Conservation (phyloP, 1,140 invertebrate species). For the Drosophila pruinosa region DNA sequence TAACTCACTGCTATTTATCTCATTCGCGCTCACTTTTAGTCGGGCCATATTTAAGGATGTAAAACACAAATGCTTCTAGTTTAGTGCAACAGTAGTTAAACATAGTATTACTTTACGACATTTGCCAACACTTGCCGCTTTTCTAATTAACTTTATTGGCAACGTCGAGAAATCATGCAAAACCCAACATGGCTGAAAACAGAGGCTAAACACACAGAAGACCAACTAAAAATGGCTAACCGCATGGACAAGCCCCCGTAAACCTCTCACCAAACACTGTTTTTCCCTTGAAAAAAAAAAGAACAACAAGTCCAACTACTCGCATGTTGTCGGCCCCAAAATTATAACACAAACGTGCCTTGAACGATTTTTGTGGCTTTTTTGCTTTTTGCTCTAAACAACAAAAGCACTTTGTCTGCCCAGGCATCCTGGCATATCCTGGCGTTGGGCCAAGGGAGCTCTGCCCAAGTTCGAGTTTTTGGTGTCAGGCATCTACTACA, state of each 20-base stretch:
- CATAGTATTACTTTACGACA: not conserved
- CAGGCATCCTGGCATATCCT: slow-evolving; percentile 10
- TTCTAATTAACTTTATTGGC: slow-evolving; percentile 61
- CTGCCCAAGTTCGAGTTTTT: slow-evolving; percentile 31
- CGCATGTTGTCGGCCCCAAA: slow-evolving; percentile 10
- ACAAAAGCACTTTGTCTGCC: slow-evolving; percentile 73
- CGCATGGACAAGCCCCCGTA: slow-evolving; percentile 29
- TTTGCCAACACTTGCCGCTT: slow-evolving; percentile 18
- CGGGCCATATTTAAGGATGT: not conserved
- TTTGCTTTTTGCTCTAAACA: slow-evolving; percentile 79
- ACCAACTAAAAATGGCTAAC: slow-evolving; percentile 68
- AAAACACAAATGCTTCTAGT: not conserved
- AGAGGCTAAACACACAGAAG: slow-evolving; percentile 36
- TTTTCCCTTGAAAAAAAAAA: not conserved
- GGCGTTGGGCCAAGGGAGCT: slow-evolving; percentile 19
- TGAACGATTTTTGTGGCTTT: slow-evolving; percentile 81
- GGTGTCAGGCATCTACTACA: not conserved
- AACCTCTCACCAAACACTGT: too few relatives aligned
- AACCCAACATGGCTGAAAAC: slow-evolving; percentile 11
- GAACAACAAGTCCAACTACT: slow-evolving; percentile 31
- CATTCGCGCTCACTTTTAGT: not conserved
- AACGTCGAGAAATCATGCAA: slow-evolving; percentile 48
- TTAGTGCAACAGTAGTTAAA: slow-evolving; percentile 14
- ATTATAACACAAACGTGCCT: slow-evolving; percentile 71
- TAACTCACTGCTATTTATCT: slow-evolving; percentile 56